Base-by-base conservation (phyloP, 2,797 vertebrate genomes). In the Alfaro cultratus region DNA sequence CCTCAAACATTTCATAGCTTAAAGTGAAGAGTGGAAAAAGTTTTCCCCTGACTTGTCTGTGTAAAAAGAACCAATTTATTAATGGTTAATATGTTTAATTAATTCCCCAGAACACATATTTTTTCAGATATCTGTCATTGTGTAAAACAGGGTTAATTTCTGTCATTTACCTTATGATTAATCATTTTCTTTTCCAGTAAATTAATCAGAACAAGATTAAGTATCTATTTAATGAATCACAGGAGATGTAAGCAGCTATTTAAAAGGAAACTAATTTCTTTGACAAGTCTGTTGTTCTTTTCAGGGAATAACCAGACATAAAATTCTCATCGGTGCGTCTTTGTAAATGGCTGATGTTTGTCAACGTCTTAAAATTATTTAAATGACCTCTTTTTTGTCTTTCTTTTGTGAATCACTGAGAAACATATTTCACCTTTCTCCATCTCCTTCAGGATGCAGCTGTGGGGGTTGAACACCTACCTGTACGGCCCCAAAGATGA, bases 401-500 rank as follows among this genome's bases (percentile, higher is more conserved):
- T 64, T 21, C 62, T 11, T 26, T 68, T 68, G 36, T 26, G 21
- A 31, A 21, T 8, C 60, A 68, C 36, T 41, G 34, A 39, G 1
- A 39, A 36, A 67, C 9, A 36, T 34, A 41, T 39, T 39, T 26
- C 3, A 26, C 36, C 21, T 49, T 15, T 18, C 55, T 31, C 13
- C 29, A 74, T 45, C 34, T 79, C 45, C 62, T 10, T 4, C 91
- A 97, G 97, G 97, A 96, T 97, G 96, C 94, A 95, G 2, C 77
- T 29, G 6, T 93, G 94, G 92, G 96, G 95, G 5, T 91, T 97
- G 82, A 97, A 97, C 94, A 97, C 96, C n/a, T 97, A 97, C 90
- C 91, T 97, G 88, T 97, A 97, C 0, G 97, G 96, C 0, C 96
- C 97, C 68, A 97, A 97, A 93, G 97, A 97, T 0, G 97, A 97